phyloP scores from a whole-genome alignment of 2,113 vertebrate species.

The Phyllostomus hastatus region DNA sequence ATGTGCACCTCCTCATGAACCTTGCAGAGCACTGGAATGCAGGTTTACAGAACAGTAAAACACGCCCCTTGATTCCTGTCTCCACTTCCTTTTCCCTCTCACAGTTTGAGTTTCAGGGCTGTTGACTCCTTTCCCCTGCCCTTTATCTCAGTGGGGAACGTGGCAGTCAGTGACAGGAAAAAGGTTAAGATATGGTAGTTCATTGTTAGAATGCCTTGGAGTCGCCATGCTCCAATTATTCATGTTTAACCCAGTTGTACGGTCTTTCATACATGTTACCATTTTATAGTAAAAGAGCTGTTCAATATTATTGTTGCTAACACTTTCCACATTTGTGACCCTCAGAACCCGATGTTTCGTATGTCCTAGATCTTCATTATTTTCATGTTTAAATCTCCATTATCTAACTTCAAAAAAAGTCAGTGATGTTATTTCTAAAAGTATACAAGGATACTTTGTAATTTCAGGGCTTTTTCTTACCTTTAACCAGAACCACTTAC shows the following conservation, averaged over 20 bases:
- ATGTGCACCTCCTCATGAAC: conserved; percentile 61
- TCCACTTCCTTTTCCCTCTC: neutral
- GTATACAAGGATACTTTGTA: neutral
- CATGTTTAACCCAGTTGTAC: neutral
- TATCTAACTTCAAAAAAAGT: conserved; percentile 21
- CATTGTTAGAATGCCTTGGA: neutral
- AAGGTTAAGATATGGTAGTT: neutral
- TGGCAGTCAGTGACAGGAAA: neutral
- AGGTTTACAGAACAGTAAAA: conserved; percentile 19
- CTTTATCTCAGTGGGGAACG: neutral
- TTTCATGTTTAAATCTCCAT: neutral
- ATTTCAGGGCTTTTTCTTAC: neutral
- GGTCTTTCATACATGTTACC: conserved; percentile 29
- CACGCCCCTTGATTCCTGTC: neutral
- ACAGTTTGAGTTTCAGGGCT: neutral
- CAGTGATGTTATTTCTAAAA: neutral
- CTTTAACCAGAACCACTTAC: neutral
- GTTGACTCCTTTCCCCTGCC: neutral
- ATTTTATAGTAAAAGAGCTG: conserved; percentile 25
- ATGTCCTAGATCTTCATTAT: neutral
- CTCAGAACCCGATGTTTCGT: neutral
- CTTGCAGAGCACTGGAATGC: conserved; percentile 67
- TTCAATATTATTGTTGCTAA: neutral
- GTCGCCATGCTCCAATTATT: neutral
- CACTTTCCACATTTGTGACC: neutral